A percentile compares a stretch with the other conserved stretches of the same genome.
Conservation (phyloP, 2,113 vertebrate species). For the Thomomys bottae region DNA sequence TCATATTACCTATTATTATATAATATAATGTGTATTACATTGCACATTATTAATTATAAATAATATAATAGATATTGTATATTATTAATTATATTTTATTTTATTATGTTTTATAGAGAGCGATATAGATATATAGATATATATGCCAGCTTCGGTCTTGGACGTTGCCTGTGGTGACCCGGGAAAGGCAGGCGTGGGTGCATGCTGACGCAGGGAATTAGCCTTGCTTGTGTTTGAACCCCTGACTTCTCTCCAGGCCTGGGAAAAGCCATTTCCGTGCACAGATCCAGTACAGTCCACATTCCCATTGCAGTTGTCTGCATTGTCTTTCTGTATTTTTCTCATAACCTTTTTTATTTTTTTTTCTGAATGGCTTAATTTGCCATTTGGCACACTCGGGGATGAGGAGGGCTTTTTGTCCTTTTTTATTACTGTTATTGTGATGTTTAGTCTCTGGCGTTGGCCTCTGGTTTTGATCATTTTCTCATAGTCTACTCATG, state of each 20-base stretch:
- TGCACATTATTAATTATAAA: background rate
- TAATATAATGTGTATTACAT: conserved; percentile 5
- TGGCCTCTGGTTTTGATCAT: conserved; percentile 32
- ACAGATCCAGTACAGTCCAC: too few relatives aligned
- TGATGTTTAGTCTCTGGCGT: conserved; percentile 38
- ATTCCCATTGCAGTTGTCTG: background rate
- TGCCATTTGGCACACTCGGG: background rate
- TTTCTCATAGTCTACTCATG: conserved; percentile 56
- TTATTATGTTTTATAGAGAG: too few relatives aligned
- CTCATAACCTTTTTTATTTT: background rate
- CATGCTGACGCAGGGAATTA: too few relatives aligned
- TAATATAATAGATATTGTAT: too few relatives aligned
- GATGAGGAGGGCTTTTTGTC: conserved; percentile 34
- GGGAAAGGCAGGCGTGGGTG: too few relatives aligned
- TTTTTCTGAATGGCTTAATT: background rate
- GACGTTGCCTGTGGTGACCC: background rate
- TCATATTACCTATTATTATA: background rate
- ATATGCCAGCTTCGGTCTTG: background rate
- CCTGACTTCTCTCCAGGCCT: too few relatives aligned
- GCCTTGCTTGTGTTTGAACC: too few relatives aligned
- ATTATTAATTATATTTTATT: too few relatives aligned
- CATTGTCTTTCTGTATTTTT: background rate
- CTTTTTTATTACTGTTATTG: background rate
- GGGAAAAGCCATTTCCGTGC: too few relatives aligned
- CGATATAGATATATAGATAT: too few relatives aligned